Conservation (phyloP, 2,797 vertebrate species). For the Chelonia mydas region DNA sequence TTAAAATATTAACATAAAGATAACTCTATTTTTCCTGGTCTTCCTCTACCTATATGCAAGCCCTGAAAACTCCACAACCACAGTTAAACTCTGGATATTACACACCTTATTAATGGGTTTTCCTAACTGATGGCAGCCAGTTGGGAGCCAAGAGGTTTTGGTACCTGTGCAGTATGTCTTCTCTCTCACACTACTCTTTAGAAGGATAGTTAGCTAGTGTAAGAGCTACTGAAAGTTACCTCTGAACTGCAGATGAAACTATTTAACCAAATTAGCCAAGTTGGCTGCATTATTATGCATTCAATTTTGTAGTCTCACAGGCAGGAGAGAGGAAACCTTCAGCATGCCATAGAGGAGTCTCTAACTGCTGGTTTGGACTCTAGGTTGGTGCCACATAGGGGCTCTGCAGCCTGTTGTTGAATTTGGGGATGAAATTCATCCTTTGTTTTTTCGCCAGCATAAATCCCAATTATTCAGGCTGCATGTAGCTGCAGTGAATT, state of each 20-base stretch:
- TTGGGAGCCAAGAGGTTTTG: no score
- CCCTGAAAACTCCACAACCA: no score
- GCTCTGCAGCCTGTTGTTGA: constrained; percentile 46
- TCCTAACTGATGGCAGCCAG: no score
- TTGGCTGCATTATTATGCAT: background rate
- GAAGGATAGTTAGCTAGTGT: no score
- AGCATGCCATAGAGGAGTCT: background rate
- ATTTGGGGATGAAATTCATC: constrained; percentile 33
- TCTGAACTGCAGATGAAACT: background rate
- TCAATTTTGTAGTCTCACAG: background rate
- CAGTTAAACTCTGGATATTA: no score
- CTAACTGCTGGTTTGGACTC: background rate
- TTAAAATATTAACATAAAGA: background rate
- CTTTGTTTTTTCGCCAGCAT: background rate
- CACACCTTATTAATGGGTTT: no score
- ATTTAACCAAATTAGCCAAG: background rate
- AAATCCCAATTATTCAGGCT: background rate
- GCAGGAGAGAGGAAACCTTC: background rate
- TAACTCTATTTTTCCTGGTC: background rate
- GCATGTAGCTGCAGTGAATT: background rate
- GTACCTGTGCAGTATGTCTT: no score
- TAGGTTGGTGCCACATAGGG: background rate
- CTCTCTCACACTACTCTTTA: no score
- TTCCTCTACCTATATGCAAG: no score
- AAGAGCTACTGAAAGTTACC: no score